Evolutionary conservation across 2,888 invertebrate species (phyloP).

Genomic region (Spicauda simplicius): DNA sequence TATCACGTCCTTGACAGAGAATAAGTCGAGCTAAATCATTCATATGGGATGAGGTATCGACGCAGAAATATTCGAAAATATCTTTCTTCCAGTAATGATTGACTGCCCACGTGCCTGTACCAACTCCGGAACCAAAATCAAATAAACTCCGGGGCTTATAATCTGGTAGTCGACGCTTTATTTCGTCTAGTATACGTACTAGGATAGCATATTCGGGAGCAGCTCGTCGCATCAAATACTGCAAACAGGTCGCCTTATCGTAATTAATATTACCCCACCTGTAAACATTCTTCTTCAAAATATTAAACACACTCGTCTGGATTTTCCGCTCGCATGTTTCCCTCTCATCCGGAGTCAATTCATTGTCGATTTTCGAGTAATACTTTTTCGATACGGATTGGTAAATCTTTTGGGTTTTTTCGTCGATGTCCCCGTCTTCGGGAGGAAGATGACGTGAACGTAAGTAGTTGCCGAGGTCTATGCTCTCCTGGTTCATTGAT

Average conservation of each 20-base stretch:
- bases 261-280: constrained; percentile 91
- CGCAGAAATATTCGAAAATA: constrained; percentile 93
- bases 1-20: constrained; percentile 87
- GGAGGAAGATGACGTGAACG: constrained; percentile 86
- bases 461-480: constrained; percentile 85
- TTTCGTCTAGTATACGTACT: constrained; percentile 89
- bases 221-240: constrained; percentile 89
- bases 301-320: constrained; percentile 80
- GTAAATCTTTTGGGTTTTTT: constrained; percentile 71
- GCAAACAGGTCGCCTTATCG: constrained; percentile 85
- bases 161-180: constrained; percentile 84
- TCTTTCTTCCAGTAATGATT: constrained; percentile 88
- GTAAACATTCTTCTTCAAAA: constrained; percentile 86
- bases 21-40: constrained; percentile 91
- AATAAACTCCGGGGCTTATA: constrained; percentile 92
- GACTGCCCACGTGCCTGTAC: constrained; percentile 94
- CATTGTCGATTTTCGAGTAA: constrained; percentile 53
- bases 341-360: constrained; percentile 63
- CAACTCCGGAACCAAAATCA: constrained; percentile 97
- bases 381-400: constrained; percentile 63
- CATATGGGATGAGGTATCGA: constrained; percentile 93
- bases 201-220: constrained; percentile 91
- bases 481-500: constrained; percentile 80
- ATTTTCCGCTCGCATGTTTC: constrained; percentile 73
- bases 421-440: constrained; percentile 81